Percentiles rank a stretch among this genome's conserved stretches.
Conservation (phyloP, 2,888 invertebrate species). For the Tridacna gigas region DNA sequence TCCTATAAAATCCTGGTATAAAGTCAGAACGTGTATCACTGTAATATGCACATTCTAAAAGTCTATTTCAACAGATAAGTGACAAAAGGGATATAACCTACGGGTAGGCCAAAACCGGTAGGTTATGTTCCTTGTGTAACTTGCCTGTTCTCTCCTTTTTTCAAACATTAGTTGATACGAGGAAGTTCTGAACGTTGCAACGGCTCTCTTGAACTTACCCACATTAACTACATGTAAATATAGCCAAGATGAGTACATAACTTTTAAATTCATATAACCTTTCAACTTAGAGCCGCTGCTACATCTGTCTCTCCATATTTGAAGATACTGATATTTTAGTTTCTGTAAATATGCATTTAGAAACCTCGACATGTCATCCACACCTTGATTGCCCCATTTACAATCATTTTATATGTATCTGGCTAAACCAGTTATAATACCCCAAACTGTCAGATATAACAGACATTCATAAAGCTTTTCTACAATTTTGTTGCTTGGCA, state of each 20-base stretch:
- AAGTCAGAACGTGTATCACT: too few relatives aligned
- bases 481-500: not conserved
- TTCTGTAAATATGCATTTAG: not conserved
- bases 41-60: not conserved
- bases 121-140: too few relatives aligned
- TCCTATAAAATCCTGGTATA: too few relatives aligned
- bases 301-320: not conserved
- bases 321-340: not conserved
- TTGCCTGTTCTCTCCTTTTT: not conserved
- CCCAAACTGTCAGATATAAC: too few relatives aligned
- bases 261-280: not conserved
- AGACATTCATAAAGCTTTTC: conserved; percentile 1
- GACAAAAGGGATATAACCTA: not conserved
- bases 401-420: too few relatives aligned
- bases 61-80: not conserved
- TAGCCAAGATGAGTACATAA: not conserved
- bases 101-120: not conserved
- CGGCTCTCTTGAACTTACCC: not conserved
- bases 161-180: not conserved
- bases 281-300: not conserved
- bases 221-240: not conserved
- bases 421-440: too few relatives aligned
- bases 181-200: not conserved
- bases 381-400: too few relatives aligned
- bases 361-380: too few relatives aligned